These are phyloP conservation scores for Tanaodytes sp. DNA, from an alignment of 2,888 invertebrate species.

Conservation along the genomic window DNA sequence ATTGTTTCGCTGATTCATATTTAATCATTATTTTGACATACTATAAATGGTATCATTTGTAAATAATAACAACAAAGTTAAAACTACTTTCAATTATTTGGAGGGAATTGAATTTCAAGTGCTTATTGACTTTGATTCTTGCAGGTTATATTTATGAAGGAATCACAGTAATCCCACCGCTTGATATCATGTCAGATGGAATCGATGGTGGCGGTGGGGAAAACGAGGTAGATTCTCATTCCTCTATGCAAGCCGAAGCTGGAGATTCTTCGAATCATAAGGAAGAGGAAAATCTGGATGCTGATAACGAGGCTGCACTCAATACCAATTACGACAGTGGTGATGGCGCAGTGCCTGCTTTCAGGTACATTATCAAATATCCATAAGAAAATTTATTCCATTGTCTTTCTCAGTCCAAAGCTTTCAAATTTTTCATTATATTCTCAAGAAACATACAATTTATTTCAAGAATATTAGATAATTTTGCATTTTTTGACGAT, in stretches of 20 bases:
- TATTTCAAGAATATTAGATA: too few relatives aligned
- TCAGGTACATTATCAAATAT: constrained; percentile 61
- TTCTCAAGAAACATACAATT: too few relatives aligned
- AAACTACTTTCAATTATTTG: too few relatives aligned
- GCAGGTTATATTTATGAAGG: too few relatives aligned
- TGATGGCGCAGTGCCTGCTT: constrained; percentile 74
- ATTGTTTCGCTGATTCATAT: too few relatives aligned
- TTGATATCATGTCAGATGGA: constrained; percentile 71
- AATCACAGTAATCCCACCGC: constrained; percentile 59
- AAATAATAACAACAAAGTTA: too few relatives aligned
- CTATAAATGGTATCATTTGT: too few relatives aligned
- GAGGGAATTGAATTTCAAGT: too few relatives aligned
- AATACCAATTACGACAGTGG: constrained; percentile 77
- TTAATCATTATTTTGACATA: too few relatives aligned
- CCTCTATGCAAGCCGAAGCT: constrained; percentile 66
- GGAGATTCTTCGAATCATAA: constrained; percentile 68
- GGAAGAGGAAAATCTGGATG: constrained; percentile 73
- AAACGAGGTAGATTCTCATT: constrained; percentile 72
- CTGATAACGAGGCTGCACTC: constrained; percentile 75
- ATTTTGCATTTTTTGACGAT: too few relatives aligned
- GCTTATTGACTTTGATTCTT: too few relatives aligned
- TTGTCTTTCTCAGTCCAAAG: neutral
- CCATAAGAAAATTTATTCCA: constrained; percentile 2
- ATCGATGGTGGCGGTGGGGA: constrained; percentile 71
- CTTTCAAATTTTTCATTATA: too few relatives aligned